Conservation (phyloP, 2,797 vertebrate species). For the Tenualosa thibaudeaui region DNA sequence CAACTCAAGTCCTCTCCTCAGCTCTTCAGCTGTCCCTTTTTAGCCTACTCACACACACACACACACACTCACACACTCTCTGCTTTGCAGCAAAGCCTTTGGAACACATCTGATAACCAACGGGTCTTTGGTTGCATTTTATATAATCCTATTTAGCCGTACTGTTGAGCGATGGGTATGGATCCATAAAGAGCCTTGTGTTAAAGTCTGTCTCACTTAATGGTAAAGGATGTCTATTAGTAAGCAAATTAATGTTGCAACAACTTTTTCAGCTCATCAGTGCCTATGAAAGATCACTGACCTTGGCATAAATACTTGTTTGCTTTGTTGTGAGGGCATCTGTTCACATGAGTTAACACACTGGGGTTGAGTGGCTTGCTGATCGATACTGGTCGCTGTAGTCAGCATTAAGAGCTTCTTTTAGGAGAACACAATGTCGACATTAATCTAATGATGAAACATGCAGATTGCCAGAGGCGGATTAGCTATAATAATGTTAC, state of each 20-base stretch:
- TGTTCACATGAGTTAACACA: not conserved
- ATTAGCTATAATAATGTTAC: not conserved
- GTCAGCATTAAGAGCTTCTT: not conserved
- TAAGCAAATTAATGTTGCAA: not conserved
- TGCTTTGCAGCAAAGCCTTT: not conserved
- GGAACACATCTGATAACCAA: not conserved
- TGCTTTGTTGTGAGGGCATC: conserved; percentile 4
- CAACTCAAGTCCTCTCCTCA: not conserved
- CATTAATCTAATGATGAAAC: conserved; percentile 8
- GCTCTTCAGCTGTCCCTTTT: not conserved
- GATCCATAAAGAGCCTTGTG: not conserved
- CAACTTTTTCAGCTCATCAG: not conserved
- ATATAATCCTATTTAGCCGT: not conserved
- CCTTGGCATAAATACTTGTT: not conserved
- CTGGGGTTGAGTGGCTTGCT: not conserved
- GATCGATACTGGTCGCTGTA: not conserved
- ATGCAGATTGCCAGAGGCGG: conserved; percentile 3
- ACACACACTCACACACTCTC: not conserved
- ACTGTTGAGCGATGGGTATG: not conserved
- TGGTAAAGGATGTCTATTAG: not conserved
- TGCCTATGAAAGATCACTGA: not conserved
- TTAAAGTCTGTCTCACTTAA: not conserved
- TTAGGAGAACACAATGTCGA: not conserved
- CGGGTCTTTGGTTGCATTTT: not conserved
- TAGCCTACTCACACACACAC: not conserved